Base-by-base conservation (phyloP, 2,797 vertebrate genomes). In the Podarcis siculus region DNA sequence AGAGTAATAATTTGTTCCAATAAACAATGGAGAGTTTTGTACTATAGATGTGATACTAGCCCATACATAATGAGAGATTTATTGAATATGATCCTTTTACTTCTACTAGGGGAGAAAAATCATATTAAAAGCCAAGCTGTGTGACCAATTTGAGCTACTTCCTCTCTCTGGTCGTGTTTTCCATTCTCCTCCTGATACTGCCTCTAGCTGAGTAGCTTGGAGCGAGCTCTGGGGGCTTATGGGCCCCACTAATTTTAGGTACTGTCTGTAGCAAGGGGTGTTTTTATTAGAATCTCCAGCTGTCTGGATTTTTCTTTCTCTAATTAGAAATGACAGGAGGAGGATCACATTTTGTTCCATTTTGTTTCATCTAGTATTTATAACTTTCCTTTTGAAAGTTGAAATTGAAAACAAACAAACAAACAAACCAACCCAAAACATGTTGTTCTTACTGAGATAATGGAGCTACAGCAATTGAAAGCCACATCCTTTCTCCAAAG, bases 281-380 rank as follows among this genome's bases (percentile, higher is more conserved):
- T 95, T 96, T 95, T 97, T 96, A 92, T 95, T 58, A 96, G 95
- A 90, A 93, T 92, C 91, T 92, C 91, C 97, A 97, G 96, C 96
- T 97, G 97, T 96, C 93, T 94, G 1, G 77, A 93, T 94, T 93
- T 94, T 95, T 95, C 92, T 86, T 77, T 77, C 91, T 92, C 85
- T 93, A 95, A 93, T 97, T 96, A 96, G 96, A 96, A 95, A 95
- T 88, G 86, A 72, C 49, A 1, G 0, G 10, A 91, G 95, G 58
- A 89, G 90, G 92, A 89, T 96, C 94, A 95, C 96, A 96, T 96
- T 97, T 96, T 96, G 95, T 97, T 96, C 95, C 69, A 83, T 32
- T 89, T 42, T 42, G 42, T 42, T 93, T 76, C 82, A 85, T 13
- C 80, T 92, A 1, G 0, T 97, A 97, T 97, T 97, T 97, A 96